A percentile compares a stretch with the other conserved stretches of the same genome.
phyloP scores from a whole-genome alignment of 2,797 vertebrate genomes.

The Rachycentron canadum region DNA sequence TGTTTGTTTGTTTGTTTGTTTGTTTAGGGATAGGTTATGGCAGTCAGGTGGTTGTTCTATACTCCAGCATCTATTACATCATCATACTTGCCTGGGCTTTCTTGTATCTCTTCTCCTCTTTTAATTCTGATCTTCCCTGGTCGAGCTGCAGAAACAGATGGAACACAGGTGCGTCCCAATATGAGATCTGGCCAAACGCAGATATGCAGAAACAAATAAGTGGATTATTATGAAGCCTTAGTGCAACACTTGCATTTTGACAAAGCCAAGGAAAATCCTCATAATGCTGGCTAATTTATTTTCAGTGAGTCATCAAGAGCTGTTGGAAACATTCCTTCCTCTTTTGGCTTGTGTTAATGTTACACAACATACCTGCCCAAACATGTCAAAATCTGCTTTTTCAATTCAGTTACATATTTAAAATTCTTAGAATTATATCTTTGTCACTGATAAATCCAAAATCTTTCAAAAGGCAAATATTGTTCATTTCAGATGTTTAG shows the following conservation, averaged over 20 bases:
- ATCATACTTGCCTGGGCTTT: constrained; percentile 88
- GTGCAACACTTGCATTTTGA: neutral
- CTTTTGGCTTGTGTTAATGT: neutral
- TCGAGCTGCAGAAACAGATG: constrained; percentile 84
- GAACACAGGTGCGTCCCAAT: constrained; percentile 81
- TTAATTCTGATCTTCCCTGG: constrained; percentile 84
- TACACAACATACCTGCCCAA: neutral
- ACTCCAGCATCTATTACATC: constrained; percentile 87
- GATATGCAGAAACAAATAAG: neutral
- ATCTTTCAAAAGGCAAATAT: neutral
- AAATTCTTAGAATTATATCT: neutral
- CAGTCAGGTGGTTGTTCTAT: constrained; percentile 84
- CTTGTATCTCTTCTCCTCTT: constrained; percentile 87
- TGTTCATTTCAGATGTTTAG: too few species aligned
- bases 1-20: constrained; percentile 68
- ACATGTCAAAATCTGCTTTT: neutral
- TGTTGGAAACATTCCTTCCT: neutral
- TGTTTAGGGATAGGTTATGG: constrained; percentile 84
- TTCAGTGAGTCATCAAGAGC: neutral
- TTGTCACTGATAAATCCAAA: neutral
- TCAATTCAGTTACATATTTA: neutral
- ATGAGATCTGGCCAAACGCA: neutral
- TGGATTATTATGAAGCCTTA: neutral
- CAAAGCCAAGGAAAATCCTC: neutral
- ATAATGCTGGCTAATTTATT: neutral